phyloP scores from a whole-genome alignment of 2,113 vertebrate species.

The Speoplatyrhinus poulsoni region DNA sequence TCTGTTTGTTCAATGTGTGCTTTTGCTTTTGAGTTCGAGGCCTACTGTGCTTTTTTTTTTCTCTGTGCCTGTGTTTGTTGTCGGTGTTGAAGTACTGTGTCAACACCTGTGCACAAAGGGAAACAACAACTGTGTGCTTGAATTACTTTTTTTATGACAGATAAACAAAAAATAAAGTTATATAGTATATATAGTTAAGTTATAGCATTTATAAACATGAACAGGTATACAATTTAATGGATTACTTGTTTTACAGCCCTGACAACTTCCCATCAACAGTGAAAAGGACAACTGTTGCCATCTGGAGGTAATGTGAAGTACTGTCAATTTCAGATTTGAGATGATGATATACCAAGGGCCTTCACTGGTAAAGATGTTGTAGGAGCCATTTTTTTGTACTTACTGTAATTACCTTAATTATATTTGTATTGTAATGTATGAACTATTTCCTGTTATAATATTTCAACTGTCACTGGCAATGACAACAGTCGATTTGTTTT shows the following conservation, averaged over 20 bases:
- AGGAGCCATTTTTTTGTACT: not conserved
- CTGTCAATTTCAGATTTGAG: slow-evolving; percentile 6
- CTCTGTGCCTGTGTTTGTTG: slow-evolving; percentile 1
- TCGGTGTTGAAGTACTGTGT: not conserved
- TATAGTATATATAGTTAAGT: not conserved
- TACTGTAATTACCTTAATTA: slow-evolving; percentile 5
- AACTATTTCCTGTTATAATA: not conserved
- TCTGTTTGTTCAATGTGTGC: slow-evolving; percentile 42
- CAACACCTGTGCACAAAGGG: slow-evolving; percentile 1
- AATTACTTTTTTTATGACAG: not conserved
- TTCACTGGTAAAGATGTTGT: not conserved
- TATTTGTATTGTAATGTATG: slow-evolving; percentile 12
- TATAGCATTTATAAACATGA: slow-evolving; percentile 1
- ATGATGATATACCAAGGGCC: not conserved
- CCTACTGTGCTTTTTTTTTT: slow-evolving; percentile 17
- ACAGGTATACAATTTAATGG: not conserved
- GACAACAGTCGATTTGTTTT: slow-evolving; percentile 19
- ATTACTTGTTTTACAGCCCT: slow-evolving; percentile 5
- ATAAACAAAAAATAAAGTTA: not conserved
- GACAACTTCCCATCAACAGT: not conserved
- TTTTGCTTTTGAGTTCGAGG: slow-evolving; percentile 36
- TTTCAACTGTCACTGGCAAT: slow-evolving; percentile 23
- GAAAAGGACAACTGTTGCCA: slow-evolving; percentile 49
- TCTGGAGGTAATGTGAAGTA: slow-evolving; percentile 51
- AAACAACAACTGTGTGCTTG: not conserved